Conservation (phyloP, 2,797 vertebrate genomes). For the Acipenser oxyrinchus region DNA sequence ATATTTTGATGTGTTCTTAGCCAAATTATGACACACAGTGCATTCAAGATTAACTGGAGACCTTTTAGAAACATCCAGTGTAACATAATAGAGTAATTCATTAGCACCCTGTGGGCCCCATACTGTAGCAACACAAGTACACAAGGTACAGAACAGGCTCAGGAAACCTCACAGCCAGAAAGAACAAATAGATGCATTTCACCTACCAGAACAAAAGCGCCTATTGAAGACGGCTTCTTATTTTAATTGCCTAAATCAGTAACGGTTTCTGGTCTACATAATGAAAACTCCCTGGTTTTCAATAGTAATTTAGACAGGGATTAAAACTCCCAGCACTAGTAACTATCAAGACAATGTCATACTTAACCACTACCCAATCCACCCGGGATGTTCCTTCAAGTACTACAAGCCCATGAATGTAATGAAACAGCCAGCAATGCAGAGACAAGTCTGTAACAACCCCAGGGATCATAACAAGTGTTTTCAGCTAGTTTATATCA, state of each 20-base stretch:
- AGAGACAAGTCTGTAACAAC: not conserved
- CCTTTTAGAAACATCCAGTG: conserved; percentile 76
- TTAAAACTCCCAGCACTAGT: too few species aligned
- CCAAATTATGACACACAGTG: conserved; percentile 73
- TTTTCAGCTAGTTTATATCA: too few species aligned
- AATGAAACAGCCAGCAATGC: not conserved
- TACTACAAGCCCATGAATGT: not conserved
- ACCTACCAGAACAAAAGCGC: conserved; percentile 19
- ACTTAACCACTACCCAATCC: not conserved
- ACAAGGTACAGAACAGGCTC: conserved; percentile 56
- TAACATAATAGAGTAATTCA: conserved; percentile 90
- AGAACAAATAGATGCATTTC: conserved; percentile 66
- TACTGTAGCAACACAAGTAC: conserved; percentile 56
- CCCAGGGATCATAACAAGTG: not conserved
- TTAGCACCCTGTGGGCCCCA: conserved; percentile 82
- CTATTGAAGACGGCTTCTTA: conserved; percentile 23
- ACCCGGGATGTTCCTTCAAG: not conserved
- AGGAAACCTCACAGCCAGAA: conserved; percentile 64
- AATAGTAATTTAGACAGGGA: too few species aligned
- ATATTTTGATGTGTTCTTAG: conserved; percentile 51
- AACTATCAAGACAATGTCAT: not conserved
- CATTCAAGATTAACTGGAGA: conserved; percentile 64
- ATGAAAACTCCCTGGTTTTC: too few species aligned
- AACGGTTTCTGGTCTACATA: too few species aligned
- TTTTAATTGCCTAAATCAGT: conserved; percentile 5